Evolutionary conservation across 2,797 vertebrate species (phyloP).

Genomic region (Scyliorhinus canicula): DNA sequence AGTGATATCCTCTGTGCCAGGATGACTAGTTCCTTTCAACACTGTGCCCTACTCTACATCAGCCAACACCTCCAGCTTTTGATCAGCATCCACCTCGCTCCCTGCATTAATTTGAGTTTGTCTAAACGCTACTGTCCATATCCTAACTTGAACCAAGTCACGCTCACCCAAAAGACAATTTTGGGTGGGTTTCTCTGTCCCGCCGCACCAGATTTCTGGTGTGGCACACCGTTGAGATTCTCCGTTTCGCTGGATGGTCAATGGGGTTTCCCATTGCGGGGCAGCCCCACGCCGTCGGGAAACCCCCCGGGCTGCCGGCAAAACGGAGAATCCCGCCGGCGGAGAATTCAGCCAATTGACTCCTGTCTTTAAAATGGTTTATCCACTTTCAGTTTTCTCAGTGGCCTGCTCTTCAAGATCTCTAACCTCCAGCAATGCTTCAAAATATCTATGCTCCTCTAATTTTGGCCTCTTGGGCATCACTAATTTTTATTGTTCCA

Average conservation of each 20-base stretch:
- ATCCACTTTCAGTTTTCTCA: neutral
- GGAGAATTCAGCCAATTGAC: too few relatives aligned
- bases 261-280: too few relatives aligned
- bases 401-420: neutral
- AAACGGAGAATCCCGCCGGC: too few relatives aligned
- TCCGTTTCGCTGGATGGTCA: too few relatives aligned
- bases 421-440: too few relatives aligned
- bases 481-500: neutral
- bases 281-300: too few relatives aligned
- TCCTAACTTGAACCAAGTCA: neutral
- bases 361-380: neutral
- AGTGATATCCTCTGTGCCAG: neutral
- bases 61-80: neutral
- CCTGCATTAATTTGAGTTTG: neutral
- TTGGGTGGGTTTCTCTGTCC: too few relatives aligned
- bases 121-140: neutral
- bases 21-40: neutral
- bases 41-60: neutral
- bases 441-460: neutral
- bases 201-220: too few relatives aligned
- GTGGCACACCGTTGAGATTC: too few relatives aligned
- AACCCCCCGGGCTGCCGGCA: too few relatives aligned
- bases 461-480: neutral
- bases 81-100: neutral
- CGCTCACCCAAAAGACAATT: too few relatives aligned